Evolutionary conservation across 1,140 invertebrate species (phyloP), one percentile per base, ranked within the genome.

Genomic region (Triops cancriformis): DNA sequence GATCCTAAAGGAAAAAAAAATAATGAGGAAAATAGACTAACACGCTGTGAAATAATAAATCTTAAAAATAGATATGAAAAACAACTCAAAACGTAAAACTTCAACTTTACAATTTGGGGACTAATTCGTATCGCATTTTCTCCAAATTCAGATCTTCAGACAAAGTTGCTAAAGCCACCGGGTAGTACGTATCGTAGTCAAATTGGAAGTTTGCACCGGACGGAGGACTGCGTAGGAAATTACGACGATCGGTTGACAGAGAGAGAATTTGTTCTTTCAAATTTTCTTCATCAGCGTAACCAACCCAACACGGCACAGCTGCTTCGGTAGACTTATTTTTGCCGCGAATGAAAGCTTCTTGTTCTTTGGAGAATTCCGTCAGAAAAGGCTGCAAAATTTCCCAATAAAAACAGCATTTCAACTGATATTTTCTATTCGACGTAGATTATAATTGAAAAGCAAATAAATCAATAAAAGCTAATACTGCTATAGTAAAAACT

Each of bases 91-190:
- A 9, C 27, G 51, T 10, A 31, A 73, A n/a, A n/a, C n/a, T 78
- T 43, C 18, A 41, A 14, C 78, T 80, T 90, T 86, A 94, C 93
- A 95, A 89, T 93, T 99, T 99, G 80, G 98, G 97, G 82, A 99
- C 98, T 80, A 99, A 89, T 85, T 98, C 94, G 88, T 98, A 99
- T 86, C 98, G 92, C 95, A 99, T 98, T 86, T 94, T 94, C 86
- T 97, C 92, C 80, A 99, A 88, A 86, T 97, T 96, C 76, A 93
- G 91, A 87, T 99, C 97, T 84, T 97, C 91, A 81, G 93, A 91
- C 84, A 99, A 91, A 81, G 97, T 95, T 80, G 94, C 93, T 86
- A 95, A 89, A 75, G 97, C 97, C 81, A 98, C 89, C 43, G 96
- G 95, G 85, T 94, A 93, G 85, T 92, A 91, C 75, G 91, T 89